Evolutionary conservation across 1,140 invertebrate species (phyloP).

Genomic region (Cyphomyrmex costatus): DNA sequence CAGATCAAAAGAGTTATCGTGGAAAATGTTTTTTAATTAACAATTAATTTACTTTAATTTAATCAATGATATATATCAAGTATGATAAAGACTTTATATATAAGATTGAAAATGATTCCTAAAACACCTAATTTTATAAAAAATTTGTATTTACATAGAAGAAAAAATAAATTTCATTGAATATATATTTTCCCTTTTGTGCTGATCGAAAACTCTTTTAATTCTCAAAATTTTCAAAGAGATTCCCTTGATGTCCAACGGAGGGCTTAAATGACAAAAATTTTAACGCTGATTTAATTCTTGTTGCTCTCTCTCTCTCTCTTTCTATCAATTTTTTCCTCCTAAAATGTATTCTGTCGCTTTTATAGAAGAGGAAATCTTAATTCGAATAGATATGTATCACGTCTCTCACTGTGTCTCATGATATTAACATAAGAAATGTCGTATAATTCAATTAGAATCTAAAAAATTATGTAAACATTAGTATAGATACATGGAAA

Average conservation of each 20-base stretch:
- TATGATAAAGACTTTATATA: too few species aligned
- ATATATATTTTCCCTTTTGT: neutral
- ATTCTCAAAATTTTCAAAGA: neutral
- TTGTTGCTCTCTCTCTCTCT: too few species aligned
- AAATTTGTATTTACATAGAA: neutral
- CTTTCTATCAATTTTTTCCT: neutral
- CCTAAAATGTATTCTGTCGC: neutral
- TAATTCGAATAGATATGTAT: neutral
- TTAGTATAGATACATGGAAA: neutral
- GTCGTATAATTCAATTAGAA: too few species aligned
- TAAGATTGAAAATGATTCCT: neutral
- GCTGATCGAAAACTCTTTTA: neutral
- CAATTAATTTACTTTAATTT: too few species aligned
- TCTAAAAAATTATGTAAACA: slow-evolving; percentile 7
- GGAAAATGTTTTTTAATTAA: neutral
- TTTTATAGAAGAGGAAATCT: neutral
- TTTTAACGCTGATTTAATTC: neutral
- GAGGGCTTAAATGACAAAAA: neutral
- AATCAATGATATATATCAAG: too few species aligned
- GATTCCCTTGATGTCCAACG: neutral
- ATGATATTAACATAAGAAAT: neutral
- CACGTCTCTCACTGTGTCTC: neutral
- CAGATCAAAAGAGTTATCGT: too few species aligned
- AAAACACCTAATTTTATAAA: neutral
- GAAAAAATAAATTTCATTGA: neutral